A percentile compares a stretch with the other conserved stretches of the same genome.
phyloP scores from a whole-genome alignment of 2,888 invertebrate species.

The Tryphoninae sp. region DNA sequence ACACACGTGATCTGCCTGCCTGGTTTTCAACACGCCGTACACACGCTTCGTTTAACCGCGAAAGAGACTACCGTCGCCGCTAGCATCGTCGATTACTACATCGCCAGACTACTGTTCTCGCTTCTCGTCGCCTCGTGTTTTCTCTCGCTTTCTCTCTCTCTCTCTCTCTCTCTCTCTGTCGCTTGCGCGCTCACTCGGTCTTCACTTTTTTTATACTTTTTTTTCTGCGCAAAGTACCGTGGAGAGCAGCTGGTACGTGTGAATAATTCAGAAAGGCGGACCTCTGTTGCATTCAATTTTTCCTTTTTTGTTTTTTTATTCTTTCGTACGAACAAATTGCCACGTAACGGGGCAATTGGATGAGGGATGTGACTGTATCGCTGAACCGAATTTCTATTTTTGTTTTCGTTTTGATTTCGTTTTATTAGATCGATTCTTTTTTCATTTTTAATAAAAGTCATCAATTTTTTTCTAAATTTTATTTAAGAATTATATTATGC shows the following conservation, averaged over 20 bases:
- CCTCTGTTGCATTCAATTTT: background rate
- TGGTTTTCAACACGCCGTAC: slow-evolving; percentile 7
- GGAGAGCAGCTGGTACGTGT: slow-evolving; percentile 30
- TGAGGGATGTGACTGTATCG: background rate
- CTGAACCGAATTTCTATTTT: background rate
- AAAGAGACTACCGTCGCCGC: slow-evolving; percentile 30
- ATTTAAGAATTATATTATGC: too few species aligned
- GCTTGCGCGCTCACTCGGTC: too few species aligned
- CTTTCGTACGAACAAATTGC: slow-evolving; percentile 16
- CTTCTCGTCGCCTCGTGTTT: background rate
- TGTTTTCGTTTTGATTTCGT: background rate
- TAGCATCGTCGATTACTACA: slow-evolving; percentile 39
- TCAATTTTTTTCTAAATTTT: too few species aligned
- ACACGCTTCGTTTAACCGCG: slow-evolving; percentile 44
- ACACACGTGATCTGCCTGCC: slow-evolving; percentile 32
- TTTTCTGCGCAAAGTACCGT: slow-evolving; percentile 5
- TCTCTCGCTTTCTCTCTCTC: background rate
- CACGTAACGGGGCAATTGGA: background rate
- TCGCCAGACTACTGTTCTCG: background rate
- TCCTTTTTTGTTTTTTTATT: slow-evolving; percentile 4
- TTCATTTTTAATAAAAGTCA: too few species aligned
- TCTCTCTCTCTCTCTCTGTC: background rate
- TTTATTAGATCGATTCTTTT: background rate
- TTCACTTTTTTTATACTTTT: background rate
- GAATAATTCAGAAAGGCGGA: slow-evolving; percentile 39